Percentiles rank a stretch among this genome's conserved stretches.
These are phyloP conservation scores for Tapirus indicus DNA, from an alignment of 2,797 vertebrate genomes.

Conservation along the genomic window DNA sequence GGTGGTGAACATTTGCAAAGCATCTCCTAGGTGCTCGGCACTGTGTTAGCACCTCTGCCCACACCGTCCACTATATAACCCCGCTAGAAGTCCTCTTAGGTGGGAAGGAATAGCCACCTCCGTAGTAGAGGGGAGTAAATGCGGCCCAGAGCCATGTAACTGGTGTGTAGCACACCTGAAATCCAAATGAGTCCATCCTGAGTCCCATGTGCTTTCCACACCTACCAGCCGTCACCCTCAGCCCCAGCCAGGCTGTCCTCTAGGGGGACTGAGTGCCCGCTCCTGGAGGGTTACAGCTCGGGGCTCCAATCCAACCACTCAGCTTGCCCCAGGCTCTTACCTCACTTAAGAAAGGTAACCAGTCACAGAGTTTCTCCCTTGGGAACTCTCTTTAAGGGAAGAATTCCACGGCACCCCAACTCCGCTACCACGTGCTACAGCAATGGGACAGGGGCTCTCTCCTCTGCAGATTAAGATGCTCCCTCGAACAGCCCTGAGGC, in stretches of 20 bases:
- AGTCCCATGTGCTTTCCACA: background rate
- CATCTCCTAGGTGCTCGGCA: background rate
- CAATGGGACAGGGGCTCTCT: background rate
- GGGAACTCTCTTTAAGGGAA: background rate
- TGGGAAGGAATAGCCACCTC: background rate
- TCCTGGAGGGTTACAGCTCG: background rate
- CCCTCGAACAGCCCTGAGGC: conserved; percentile 33
- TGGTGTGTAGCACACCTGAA: background rate
- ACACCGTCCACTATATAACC: accelerated
- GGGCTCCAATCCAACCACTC: background rate
- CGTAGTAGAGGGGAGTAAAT: too few relatives aligned
- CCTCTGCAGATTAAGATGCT: background rate
- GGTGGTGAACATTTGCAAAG: background rate
- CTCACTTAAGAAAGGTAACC: conserved; percentile 43
- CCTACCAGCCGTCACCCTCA: background rate
- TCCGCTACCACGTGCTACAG: background rate
- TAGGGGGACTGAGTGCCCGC: background rate
- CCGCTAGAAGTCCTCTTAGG: background rate
- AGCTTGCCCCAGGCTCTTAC: background rate
- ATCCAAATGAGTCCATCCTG: background rate
- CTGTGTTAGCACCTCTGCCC: background rate
- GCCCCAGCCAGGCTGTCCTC: background rate
- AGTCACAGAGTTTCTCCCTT: background rate
- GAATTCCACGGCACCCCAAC: background rate
- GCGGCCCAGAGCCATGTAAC: background rate